Evolutionary conservation across 2,797 vertebrate genomes (phyloP).

Genomic region (Takifugu ocellatus): DNA sequence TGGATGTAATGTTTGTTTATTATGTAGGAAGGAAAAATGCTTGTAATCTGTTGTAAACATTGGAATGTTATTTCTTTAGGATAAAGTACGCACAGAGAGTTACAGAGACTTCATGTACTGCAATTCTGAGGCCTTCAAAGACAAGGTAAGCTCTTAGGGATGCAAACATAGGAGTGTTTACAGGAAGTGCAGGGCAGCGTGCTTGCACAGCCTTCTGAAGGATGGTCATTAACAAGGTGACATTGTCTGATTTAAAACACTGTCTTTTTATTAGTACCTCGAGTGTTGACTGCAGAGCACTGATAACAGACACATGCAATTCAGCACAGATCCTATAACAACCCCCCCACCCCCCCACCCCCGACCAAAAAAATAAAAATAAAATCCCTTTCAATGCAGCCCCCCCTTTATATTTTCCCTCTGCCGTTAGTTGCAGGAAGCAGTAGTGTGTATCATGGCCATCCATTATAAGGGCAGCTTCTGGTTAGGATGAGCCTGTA

Average conservation of each 20-base stretch:
- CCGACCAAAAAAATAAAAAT: not conserved
- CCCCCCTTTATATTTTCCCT: conserved; percentile 10
- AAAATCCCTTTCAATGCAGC: conserved; percentile 6
- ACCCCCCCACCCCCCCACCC: conserved; percentile 1
- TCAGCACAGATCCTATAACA: conserved; percentile 34
- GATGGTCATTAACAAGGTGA: conserved; percentile 34
- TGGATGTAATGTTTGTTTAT: too few relatives aligned
- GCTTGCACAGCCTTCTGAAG: conserved; percentile 20
- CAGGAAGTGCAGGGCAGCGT: not conserved
- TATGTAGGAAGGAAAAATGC: too few relatives aligned
- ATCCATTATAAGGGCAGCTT: conserved; percentile 78
- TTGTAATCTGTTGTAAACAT: not conserved
- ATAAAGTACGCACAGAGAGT: conserved; percentile 91
- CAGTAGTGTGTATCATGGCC: conserved; percentile 64
- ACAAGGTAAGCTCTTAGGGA: conserved; percentile 83
- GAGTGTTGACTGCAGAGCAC: conserved; percentile 69
- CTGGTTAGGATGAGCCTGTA: conserved; percentile 58
- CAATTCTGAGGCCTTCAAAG: conserved; percentile 89
- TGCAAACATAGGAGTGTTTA: conserved; percentile 7
- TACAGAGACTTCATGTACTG: conserved; percentile 91
- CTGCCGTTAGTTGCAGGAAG: conserved; percentile 62
- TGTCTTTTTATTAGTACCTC: conserved; percentile 69
- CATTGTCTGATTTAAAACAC: conserved; percentile 69
- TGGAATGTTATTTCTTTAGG: conserved; percentile 68
- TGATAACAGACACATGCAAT: conserved; percentile 77